Evolutionary conservation across 2,797 vertebrate genomes (phyloP).

Genomic region (Podarcis siculus): DNA sequence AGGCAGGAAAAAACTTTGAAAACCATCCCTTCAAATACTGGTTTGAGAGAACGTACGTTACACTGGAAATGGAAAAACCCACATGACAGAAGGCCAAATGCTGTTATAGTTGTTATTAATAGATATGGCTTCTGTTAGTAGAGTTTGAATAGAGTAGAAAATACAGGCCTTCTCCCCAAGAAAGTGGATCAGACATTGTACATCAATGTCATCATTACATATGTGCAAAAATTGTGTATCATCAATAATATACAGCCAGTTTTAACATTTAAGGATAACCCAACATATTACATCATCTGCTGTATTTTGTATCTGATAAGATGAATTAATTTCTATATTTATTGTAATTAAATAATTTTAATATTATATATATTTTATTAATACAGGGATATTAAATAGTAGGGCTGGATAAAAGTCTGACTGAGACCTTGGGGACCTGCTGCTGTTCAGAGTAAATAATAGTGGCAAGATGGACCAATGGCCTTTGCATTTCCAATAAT

Average conservation of each 20-base stretch:
- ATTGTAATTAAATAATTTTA: slow-evolving; percentile 35
- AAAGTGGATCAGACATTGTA: slow-evolving; percentile 8
- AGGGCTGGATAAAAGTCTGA: neutral
- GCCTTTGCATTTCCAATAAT: neutral
- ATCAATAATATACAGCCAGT: slow-evolving; percentile 6
- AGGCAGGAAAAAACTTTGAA: slow-evolving; percentile 36
- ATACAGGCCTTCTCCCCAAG: slow-evolving; percentile 28
- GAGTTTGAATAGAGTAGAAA: slow-evolving; percentile 39
- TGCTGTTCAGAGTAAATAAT: neutral
- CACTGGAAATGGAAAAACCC: slow-evolving; percentile 53
- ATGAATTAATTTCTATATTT: slow-evolving; percentile 30
- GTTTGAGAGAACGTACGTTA: slow-evolving; percentile 13
- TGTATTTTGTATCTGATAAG: neutral
- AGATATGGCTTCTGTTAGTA: slow-evolving; percentile 22
- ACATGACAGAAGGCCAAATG: slow-evolving; percentile 55
- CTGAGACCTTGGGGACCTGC: neutral
- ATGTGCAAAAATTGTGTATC: neutral
- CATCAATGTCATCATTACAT: slow-evolving; percentile 6
- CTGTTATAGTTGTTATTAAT: slow-evolving; percentile 23
- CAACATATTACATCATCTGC: neutral
- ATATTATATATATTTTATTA: neutral
- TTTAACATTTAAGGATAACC: neutral
- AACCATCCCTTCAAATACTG: slow-evolving; percentile 25
- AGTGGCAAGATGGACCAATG: neutral
- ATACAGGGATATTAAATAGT: neutral